phyloP scores from a whole-genome alignment of 1,140 invertebrate genomes.

The Drosophila teissieri region DNA sequence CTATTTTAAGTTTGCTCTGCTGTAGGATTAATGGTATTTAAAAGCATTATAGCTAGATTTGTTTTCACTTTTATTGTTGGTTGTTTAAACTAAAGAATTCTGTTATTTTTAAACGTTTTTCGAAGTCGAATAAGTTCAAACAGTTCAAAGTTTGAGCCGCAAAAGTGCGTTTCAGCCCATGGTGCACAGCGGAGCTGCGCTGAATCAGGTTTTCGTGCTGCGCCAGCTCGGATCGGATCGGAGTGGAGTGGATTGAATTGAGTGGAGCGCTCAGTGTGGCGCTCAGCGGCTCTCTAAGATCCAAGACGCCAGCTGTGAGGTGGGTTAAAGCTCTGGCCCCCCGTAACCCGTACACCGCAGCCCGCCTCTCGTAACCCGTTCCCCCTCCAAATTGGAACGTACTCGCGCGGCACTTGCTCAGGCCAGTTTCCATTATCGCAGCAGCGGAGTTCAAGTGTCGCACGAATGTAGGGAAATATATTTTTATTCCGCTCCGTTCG shows the following conservation, averaged over 20 bases:
- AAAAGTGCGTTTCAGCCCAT: not conserved
- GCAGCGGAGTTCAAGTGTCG: not conserved
- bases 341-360: not conserved
- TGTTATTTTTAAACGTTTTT: no score
- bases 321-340: slow-evolving; percentile 30
- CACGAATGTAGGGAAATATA: not conserved
- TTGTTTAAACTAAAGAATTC: no score
- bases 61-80: no score
- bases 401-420: no score
- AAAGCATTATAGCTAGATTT: no score
- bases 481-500: not conserved
- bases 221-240: slow-evolving; percentile 8
- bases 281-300: slow-evolving; percentile 2
- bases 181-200: not conserved
- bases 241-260: no score
- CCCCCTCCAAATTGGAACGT: not conserved
- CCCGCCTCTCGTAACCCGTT: not conserved
- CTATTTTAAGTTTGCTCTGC: no score
- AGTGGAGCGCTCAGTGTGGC: not conserved
- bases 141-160: no score
- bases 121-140: no score
- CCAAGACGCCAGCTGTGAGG: slow-evolving; percentile 13
- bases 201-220: slow-evolving; percentile 17
- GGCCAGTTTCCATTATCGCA: slow-evolving; percentile 26
- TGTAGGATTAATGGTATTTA: no score